Evolutionary conservation across 2,797 vertebrate genomes (phyloP), one percentile per base, ranked within the genome.

Genomic region (Paguma larvata): DNA sequence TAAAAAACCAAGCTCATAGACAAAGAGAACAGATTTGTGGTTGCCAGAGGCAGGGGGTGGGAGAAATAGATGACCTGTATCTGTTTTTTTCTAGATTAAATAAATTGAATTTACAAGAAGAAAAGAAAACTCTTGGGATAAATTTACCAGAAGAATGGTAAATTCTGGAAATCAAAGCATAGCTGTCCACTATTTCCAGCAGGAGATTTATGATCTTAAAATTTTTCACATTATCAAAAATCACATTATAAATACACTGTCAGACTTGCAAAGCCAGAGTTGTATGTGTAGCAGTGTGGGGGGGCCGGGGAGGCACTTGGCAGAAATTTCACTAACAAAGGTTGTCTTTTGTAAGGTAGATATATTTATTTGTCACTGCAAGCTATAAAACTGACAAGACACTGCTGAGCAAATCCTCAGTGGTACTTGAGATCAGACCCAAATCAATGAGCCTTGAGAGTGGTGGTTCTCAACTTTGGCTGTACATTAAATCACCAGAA

Each of bases 331-430:
- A 59, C 44, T 14, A 77, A 83, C 6, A 65, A 80, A 80, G 5
- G 1, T 34, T 48, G 56, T 67, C 30, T 79, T 77, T 83, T 79
- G 70, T 11, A 62, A 85, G 80, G 46, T 34, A 34, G 30, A 3
- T 78, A 41, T 67, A 62, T 85, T 94, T 92, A n/a, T 34, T 80
- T 94, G 78, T 94, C 41, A 38, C 27, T 80, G 65, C 16, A 89
- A 78, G 15, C 23, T 77, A 32, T 46, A 77, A 67, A 72, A 82
- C 25, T 68, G 67, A 94, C 34, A 84, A 88, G 27, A 59, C 44
- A 91, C 75, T 51, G 5, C 18, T 89, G 87, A 93, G 27, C 13
- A 78, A 82, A 79, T 89, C 63, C 63, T 93, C 41, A 68, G 63
- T 21, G 56, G 83, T 30, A 21, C 67, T 87, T 65, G 53, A 84